These are phyloP conservation scores for Lagothrix lagotricha DNA, from an alignment of 2,797 vertebrate genomes.

Conservation along the genomic window DNA sequence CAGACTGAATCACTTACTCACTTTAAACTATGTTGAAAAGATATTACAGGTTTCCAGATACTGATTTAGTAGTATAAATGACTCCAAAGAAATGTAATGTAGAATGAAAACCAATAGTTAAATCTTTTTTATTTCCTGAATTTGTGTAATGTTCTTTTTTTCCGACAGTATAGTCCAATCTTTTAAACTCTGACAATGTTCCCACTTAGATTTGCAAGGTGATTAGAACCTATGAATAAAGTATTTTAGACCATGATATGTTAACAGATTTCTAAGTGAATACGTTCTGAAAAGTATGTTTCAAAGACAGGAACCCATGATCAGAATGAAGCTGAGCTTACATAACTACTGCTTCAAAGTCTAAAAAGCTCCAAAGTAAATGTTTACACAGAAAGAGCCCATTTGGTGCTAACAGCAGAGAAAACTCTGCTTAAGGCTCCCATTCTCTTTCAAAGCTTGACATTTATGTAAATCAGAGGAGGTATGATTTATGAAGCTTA, in stretches of 20 bases:
- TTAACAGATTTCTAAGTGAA: background rate
- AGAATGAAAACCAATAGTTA: background rate
- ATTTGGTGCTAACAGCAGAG: background rate
- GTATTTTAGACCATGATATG: background rate
- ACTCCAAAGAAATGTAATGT: slow-evolving; percentile 33
- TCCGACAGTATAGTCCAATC: background rate
- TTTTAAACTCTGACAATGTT: background rate
- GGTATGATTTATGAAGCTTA: background rate
- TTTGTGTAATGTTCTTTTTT: background rate
- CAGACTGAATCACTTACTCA: slow-evolving; percentile 36
- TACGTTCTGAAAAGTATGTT: slow-evolving; percentile 25
- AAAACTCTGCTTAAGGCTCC: background rate
- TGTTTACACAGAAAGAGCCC: background rate
- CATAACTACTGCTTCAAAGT: background rate
- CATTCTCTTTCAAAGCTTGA: background rate
- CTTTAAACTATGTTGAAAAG: background rate
- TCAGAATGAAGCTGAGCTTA: background rate
- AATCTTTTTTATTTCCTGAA: background rate
- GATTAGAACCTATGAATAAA: background rate
- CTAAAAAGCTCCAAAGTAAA: background rate
- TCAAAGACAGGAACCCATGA: background rate
- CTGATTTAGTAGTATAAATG: slow-evolving; percentile 70
- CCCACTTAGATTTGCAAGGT: background rate
- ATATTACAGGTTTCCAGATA: slow-evolving; percentile 52
- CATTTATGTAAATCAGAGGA: background rate